These are phyloP conservation scores for Charanyca ferruginea DNA, from an alignment of 2,888 invertebrate genomes.

Conservation along the genomic window DNA sequence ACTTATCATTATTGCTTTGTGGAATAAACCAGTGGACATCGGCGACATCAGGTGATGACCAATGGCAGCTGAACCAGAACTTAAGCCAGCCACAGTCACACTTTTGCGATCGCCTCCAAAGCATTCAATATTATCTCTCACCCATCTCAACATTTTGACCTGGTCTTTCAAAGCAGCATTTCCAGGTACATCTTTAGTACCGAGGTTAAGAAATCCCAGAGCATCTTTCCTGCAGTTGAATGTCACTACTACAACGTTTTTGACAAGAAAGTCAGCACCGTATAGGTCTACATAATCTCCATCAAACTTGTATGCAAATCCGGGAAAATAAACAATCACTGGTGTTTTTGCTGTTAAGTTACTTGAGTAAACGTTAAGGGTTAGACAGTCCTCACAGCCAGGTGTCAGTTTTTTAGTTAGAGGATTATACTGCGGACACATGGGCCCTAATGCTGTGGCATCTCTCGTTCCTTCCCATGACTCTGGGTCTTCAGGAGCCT, in stretches of 20 bases:
- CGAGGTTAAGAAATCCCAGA: slow-evolving; percentile 89
- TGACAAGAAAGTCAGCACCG: slow-evolving; percentile 90
- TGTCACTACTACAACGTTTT: slow-evolving; percentile 89
- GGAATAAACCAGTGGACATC: slow-evolving; percentile 34
- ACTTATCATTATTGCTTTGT: slow-evolving; percentile 49
- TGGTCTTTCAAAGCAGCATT: slow-evolving; percentile 91
- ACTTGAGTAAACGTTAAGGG: slow-evolving; percentile 76
- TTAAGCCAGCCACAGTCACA: slow-evolving; percentile 72
- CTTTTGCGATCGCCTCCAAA: slow-evolving; percentile 75
- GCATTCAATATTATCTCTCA: slow-evolving; percentile 69
- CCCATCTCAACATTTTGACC: slow-evolving; percentile 74
- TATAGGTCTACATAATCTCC: slow-evolving; percentile 82
- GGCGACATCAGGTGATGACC: slow-evolving; percentile 30
- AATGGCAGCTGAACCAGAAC: slow-evolving; percentile 31
- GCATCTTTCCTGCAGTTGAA: slow-evolving; percentile 89
- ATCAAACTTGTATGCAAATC: slow-evolving; percentile 72
- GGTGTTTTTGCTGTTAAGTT: slow-evolving; percentile 57
- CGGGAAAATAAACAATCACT: slow-evolving; percentile 77
- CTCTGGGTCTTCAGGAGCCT: slow-evolving; percentile 73
- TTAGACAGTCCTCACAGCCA: slow-evolving; percentile 77
- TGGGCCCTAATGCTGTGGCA: slow-evolving; percentile 73
- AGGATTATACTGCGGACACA: slow-evolving; percentile 75
- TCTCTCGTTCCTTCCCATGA: slow-evolving; percentile 76
- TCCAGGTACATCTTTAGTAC: slow-evolving; percentile 89
- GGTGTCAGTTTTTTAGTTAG: slow-evolving; percentile 53